phyloP scores from a whole-genome alignment of 2,888 invertebrate species.

The Drosophila neutralis region DNA sequence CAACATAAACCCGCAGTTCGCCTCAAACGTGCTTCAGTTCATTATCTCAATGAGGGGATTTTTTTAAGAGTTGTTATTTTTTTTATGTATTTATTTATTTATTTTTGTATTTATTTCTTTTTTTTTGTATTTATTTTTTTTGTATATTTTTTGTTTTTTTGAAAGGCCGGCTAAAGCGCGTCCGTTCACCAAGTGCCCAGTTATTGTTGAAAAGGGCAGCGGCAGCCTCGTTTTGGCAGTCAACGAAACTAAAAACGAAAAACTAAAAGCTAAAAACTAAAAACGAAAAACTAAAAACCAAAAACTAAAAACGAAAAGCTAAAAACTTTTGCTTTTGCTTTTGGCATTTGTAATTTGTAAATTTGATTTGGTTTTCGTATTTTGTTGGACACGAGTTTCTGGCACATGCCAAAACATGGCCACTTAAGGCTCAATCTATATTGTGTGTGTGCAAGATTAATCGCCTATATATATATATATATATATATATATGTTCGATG shows the following conservation, averaged over 20 bases:
- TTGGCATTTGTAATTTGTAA: constrained; percentile 19
- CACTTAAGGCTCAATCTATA: constrained; percentile 59
- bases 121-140: not conserved
- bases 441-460: constrained; percentile 57
- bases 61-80: constrained; percentile 3
- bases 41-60: constrained; percentile 13
- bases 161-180: constrained; percentile 42
- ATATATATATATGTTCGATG: not conserved
- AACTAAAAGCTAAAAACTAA: not conserved
- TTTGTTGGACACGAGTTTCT: constrained; percentile 30
- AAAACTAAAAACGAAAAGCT: not conserved
- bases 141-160: not conserved
- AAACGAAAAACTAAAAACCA: not conserved
- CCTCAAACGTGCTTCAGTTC: constrained; percentile 5
- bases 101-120: constrained; percentile 22
- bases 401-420: constrained; percentile 62
- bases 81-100: not conserved
- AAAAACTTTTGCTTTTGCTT: constrained; percentile 24
- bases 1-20: not conserved
- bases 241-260: constrained; percentile 4
- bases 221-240: constrained; percentile 31
- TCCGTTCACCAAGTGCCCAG: constrained; percentile 20
- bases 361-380: constrained; percentile 12
- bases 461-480: not conserved
- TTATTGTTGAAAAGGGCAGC: constrained; percentile 31